Evolutionary conservation across 1,140 invertebrate species (phyloP), one percentile per base, ranked within the genome.

Genomic region (Pygmarrhopalites habei): DNA sequence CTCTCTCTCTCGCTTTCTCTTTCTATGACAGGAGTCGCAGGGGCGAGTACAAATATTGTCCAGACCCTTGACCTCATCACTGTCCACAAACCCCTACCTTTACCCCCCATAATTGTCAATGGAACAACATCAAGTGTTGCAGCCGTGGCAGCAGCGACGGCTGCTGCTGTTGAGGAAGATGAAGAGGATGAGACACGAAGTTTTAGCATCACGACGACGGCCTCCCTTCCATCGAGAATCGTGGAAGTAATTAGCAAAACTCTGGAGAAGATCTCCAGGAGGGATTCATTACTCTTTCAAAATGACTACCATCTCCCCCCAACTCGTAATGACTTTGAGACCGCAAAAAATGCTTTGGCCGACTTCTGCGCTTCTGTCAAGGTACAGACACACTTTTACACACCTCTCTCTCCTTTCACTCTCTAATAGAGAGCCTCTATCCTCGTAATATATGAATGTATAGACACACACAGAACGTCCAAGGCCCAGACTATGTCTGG

Each of bases 31-130:
- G n/a, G 32, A 35, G 15, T 15, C 15, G 88, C 85, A 61, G 89
- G 88, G 15, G 87, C 85, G 0, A 78, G 80, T 59, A 86, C 86
- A 1, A 81, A 76, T 0, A 79, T 84, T 1, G 75, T 74, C 25
- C 84, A 86, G 72, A 79, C 78, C 53, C 75, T 92, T 44, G 76
- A 74, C 4, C 76, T 88, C 23, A 68, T 82, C 4, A 77, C 79
- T 29, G 83, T 85, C 32, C 64, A 67, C 59, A 44, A 55, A 12
- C 53, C 62, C 25, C 44, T 49, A n/a, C 41, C 29, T 2, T 21
- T 19, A 49, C 7, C 59, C 15, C 19, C n/a, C n/a, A n/a, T n/a
- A 29, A 14, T 12, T 12, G 25, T 7, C 7, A 62, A 62, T 25
- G 29, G 12, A 3, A 62, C 32, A 10, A 47, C n/a, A 4, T 5